Evolutionary conservation across 2,888 invertebrate genomes (phyloP), one percentile per base, ranked within the genome.

Genomic region (Drosophila putrida): DNA sequence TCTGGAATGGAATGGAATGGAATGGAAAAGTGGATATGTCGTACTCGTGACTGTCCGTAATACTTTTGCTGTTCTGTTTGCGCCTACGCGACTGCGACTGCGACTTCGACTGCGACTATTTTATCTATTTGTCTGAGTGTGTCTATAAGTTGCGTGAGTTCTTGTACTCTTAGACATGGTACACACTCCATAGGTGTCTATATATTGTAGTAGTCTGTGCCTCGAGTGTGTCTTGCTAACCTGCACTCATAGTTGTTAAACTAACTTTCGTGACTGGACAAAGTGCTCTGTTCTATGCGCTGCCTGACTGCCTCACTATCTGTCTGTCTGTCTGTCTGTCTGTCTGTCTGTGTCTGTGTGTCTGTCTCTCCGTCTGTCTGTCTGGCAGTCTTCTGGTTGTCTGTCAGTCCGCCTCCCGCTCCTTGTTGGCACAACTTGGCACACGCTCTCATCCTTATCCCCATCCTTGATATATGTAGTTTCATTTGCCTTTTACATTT

Each of bases 401-500:
- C 62, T 46, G 67, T 47, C 58, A 25, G 49, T 10, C 63, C 13
- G 38, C n/a, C 33, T 20, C 38, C 15, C 31, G 47, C 46, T 49
- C 6, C 67, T 60, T 59, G 69, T 50, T 87, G 88, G 76, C 86
- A 77, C 86, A 28, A 69, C 75, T 70, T 78, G 71, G 66, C 82
- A 67, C 72, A 71, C 71, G 46, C 66, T 51, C 33, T 28, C 62
- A 53, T 44, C 44, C 54, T 54, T 46, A 46, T 54, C 44, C 61
- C 6, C 25, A 39, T 47, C 13, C 50, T 35, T 50, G 27, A 43
- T 25, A 27, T 55, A 36, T 55, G 77, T 88, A 88, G 84, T 82
- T 84, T 74, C 83, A 86, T 88, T 84, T 88, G 88, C 86, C 81
- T 86, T 88, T 88, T 80, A 88, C 81, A 84, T 84, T 84, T 86